A percentile compares a stretch with the other conserved stretches of the same genome.
Conservation (phyloP, 2,888 invertebrate species). For the Autographa gamma region DNA sequence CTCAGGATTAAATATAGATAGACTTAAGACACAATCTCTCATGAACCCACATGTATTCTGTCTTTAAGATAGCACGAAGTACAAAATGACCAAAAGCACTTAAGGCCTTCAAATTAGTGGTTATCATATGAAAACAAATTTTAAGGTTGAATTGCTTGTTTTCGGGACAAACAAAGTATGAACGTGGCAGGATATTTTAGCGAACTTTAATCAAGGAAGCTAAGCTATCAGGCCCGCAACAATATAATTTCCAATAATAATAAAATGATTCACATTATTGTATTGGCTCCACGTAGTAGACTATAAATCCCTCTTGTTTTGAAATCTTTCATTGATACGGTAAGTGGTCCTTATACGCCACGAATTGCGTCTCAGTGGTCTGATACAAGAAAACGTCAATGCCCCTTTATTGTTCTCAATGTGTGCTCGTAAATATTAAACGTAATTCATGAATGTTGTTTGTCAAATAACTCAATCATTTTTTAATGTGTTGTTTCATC, state of each 20-base stretch:
- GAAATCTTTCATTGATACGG: constrained; percentile 26
- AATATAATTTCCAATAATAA: constrained; percentile 9
- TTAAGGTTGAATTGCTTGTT: neutral
- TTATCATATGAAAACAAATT: neutral
- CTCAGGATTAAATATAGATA: neutral
- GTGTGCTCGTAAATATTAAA: neutral
- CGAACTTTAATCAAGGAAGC: neutral
- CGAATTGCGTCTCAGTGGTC: constrained; percentile 13
- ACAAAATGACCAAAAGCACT: neutral
- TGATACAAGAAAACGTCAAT: constrained; percentile 23
- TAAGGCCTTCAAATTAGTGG: neutral
- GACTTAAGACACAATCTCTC: neutral
- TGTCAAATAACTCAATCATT: constrained; percentile 17
- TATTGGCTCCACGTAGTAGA: constrained; percentile 14
- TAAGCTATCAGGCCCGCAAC: neutral
- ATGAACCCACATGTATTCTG: neutral
- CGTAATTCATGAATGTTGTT: constrained; percentile 7
- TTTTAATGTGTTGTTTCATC: constrained; percentile 24
- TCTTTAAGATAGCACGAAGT: neutral
- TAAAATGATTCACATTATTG: constrained; percentile 14
- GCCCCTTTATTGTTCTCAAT: constrained; percentile 18
- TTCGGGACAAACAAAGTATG: neutral
- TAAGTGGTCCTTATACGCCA: constrained; percentile 15
- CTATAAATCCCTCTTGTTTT: constrained; percentile 22
- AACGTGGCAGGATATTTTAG: neutral